phyloP scores from a whole-genome alignment of 1,140 invertebrate species.

The Formica exsecta region DNA sequence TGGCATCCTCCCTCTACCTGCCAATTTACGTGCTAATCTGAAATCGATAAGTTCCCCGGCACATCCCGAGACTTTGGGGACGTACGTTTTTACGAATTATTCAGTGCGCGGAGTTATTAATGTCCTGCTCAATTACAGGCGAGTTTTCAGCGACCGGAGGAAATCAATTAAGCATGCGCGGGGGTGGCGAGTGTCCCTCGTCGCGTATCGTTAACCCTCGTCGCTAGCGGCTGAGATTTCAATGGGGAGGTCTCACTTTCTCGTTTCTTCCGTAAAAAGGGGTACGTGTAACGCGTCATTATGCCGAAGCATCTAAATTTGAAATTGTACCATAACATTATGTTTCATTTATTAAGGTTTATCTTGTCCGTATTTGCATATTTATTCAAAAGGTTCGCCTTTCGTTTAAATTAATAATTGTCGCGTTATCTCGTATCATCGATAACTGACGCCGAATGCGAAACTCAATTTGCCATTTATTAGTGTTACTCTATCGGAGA shows the following conservation, averaged over 20 bases:
- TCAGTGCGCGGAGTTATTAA: conserved; percentile 58
- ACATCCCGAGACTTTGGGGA: conserved; percentile 52
- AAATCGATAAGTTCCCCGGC: conserved; percentile 56
- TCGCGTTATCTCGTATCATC: conserved; percentile 28
- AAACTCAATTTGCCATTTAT: conserved; percentile 43
- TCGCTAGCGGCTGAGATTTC: conserved; percentile 12
- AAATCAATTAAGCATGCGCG: conserved; percentile 56
- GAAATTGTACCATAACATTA: conserved; percentile 11
- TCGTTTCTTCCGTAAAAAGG: conserved; percentile 9
- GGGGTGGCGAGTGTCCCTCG: background rate
- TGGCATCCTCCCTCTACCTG: conserved; percentile 27
- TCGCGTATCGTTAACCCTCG: conserved; percentile 54
- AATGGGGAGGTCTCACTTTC: background rate
- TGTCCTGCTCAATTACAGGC: conserved; percentile 54
- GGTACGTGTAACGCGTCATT: conserved; percentile 4
- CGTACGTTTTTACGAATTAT: conserved; percentile 61
- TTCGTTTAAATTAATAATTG: conserved; percentile 18
- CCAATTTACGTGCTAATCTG: conserved; percentile 61
- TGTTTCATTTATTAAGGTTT: background rate
- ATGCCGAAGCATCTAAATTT: background rate
- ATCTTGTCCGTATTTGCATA: conserved; percentile 15
- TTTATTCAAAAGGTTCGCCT: conserved; percentile 11
- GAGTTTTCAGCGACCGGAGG: conserved; percentile 43
- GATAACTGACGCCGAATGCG: conserved; percentile 31
- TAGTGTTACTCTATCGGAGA: background rate